Base-by-base conservation (phyloP, 2,113 vertebrate genomes). In the Sminthopsis crassicaudata region DNA sequence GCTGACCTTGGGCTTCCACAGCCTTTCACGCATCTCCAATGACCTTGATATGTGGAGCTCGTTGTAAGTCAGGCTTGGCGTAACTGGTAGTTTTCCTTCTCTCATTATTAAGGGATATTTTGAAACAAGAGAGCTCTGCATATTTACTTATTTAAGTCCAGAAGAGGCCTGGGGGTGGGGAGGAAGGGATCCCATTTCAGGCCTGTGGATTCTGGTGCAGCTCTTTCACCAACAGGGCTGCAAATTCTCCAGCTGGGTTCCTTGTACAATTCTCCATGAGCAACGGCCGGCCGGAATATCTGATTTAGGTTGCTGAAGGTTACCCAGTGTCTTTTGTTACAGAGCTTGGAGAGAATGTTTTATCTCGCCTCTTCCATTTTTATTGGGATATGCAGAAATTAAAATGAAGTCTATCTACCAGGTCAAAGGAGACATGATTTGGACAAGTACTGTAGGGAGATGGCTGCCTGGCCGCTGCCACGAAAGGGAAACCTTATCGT, bases 41-140 rank as follows among this genome's bases (percentile, higher is more conserved):
- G n/a, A 53, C 46, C 55, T 60, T n/a, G 36, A 46, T 46, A 50
- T 7, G 16, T 23, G 22, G 48, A 92, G 88, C 52, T 92, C 42
- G 27, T 53, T 91, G 8, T 51, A 93, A 89, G 16, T 46, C 48
- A 25, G 36, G 6, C 50, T 60, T 50, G 53, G 8, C 22, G 8
- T 90, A 91, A 23, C 46, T 46, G 91, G 27, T n/a, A 19, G 10
- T 76, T n/a, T 91, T 9, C 89, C 93, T 90, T 90, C 46, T 90
- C 91, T 89, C 90, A 93, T 54, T 52, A 67, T 91, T 93, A 36
- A 91, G 90, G 22, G 55, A 54, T 30, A 27, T n/a, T 94, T 93
- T 94, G 89, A 92, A 57, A 93, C 26, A 46, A 92, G 55, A 90
- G 89, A 52, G 36, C 46, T 36, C 53, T 26, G 24, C 90, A 90